phyloP scores from a whole-genome alignment of 2,888 invertebrate species.

The Venustoraphidia nigricollis region DNA sequence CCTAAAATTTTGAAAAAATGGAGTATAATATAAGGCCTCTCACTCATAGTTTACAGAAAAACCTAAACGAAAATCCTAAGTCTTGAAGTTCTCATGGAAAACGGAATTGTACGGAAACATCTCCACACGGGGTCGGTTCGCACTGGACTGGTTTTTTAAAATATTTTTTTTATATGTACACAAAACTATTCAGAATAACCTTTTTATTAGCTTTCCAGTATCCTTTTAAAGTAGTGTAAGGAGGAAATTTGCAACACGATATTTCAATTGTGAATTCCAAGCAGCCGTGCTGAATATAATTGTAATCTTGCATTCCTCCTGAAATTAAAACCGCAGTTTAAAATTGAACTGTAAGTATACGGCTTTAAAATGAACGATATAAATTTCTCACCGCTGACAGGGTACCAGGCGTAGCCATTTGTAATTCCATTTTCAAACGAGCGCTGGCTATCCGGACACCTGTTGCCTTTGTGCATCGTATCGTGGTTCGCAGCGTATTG shows the following conservation, averaged over 20 bases:
- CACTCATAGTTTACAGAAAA: no score
- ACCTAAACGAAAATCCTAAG: no score
- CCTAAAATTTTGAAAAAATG: no score
- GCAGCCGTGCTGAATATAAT: constrained; percentile 45
- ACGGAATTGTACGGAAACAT: no score
- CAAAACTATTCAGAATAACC: constrained; percentile 18
- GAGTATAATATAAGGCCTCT: no score
- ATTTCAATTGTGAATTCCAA: constrained; percentile 52
- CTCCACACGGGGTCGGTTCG: no score
- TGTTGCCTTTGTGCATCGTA: constrained; percentile 35
- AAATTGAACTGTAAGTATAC: no score
- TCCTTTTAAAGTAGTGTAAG: constrained; percentile 26
- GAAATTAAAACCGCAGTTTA: constrained; percentile 13
- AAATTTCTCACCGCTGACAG: constrained; percentile 30
- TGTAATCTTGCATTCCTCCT: constrained; percentile 53
- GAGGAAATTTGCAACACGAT: constrained; percentile 51
- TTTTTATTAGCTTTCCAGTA: constrained; percentile 44
- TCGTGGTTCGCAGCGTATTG: constrained; percentile 40
- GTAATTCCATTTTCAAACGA: constrained; percentile 42
- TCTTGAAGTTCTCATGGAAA: no score
- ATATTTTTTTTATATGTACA: not conserved
- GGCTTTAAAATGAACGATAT: not conserved
- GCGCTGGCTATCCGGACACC: constrained; percentile 22
- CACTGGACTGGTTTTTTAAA: not conserved
- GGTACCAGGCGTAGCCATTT: constrained; percentile 50